Evolutionary conservation across 2,113 vertebrate species (phyloP), one percentile per base, ranked within the genome.

Genomic region (Corapipo altera): DNA sequence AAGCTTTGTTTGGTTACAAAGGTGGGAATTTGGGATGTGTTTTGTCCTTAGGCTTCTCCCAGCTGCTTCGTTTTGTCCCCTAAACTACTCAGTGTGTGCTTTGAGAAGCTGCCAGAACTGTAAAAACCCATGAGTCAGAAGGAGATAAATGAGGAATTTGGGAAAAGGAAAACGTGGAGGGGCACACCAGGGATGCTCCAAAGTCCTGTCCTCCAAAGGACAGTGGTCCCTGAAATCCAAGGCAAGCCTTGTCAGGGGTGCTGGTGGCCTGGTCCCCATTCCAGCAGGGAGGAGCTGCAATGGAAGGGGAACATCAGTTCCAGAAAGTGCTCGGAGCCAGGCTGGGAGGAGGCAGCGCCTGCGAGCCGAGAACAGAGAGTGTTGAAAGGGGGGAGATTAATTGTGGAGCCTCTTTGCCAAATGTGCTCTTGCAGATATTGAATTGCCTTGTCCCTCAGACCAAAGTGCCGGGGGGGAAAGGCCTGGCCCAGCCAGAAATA

Each of bases 221-320:
- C 20, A 41, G n/a, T 0, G 0, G 20, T 33, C 49, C 54, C 67
- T 16, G 22, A 43, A 12, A 9, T 3, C 18, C 73, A 22, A 30
- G 48, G 3, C 0, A 5, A 73, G 39, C 54, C 6, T 1, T 2
- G 41, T 15, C 0, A 0, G 0, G 5, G 91, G 51, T 1, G 2
- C 71, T 33, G 90, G n/a, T 21, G 89, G 15, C 12, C 55, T 30
- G 76, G 6, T 58, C 59, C 44, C 43, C 84, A 32, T 43, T 61
- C 48, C 80, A 33, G 65, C 37, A 26, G 74, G 65, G 65, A 52
- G 58, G 44, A 84, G 55, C 35, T 3, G 55, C 3, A 4, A 2
- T 5, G 66, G 85, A 62, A 57, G 26, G 85, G 62, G 12, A 20
- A 39, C 3, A 1, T 22, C 58, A n/a, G 35, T 94, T 88, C 76